Conservation (phyloP, 2,797 vertebrate genomes). For the Sebastes reedi region DNA sequence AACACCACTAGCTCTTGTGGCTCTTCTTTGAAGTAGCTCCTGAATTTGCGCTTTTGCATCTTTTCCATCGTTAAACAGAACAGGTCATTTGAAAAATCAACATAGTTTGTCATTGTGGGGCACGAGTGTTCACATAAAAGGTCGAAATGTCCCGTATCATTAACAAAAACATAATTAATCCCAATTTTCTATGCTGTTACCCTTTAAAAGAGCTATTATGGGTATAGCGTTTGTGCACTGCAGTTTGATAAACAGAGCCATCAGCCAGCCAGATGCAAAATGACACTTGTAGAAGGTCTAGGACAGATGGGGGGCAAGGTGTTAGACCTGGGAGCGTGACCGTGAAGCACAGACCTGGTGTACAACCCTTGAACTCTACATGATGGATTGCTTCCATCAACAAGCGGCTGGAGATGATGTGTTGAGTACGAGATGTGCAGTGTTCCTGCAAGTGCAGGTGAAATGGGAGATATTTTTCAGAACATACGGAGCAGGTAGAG, state of each 20-base stretch:
- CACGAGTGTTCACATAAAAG: background rate
- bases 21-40: background rate
- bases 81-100: background rate
- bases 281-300: conserved; percentile 58
- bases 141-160: background rate
- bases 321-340: conserved; percentile 64
- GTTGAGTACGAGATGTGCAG: conserved; percentile 49
- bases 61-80: background rate
- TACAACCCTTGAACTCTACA: conserved; percentile 70
- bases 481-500: background rate
- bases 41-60: background rate
- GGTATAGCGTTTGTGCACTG: background rate
- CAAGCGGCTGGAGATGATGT: conserved; percentile 33
- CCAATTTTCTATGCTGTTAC: background rate
- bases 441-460: conserved; percentile 48
- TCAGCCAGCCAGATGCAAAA: conserved; percentile 57
- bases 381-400: conserved; percentile 77
- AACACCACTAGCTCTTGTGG: background rate
- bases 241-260: conserved; percentile 39
- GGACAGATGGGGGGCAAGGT: conserved; percentile 55
- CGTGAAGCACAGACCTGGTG: conserved; percentile 67
- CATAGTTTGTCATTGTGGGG: background rate
- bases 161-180: conserved; percentile 3
- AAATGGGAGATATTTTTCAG: conserved; percentile 40
- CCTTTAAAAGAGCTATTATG: background rate